Evolutionary conservation across 1,140 invertebrate genomes (phyloP), one percentile per base, ranked within the genome.

Genomic region (Bicyclus anynana): DNA sequence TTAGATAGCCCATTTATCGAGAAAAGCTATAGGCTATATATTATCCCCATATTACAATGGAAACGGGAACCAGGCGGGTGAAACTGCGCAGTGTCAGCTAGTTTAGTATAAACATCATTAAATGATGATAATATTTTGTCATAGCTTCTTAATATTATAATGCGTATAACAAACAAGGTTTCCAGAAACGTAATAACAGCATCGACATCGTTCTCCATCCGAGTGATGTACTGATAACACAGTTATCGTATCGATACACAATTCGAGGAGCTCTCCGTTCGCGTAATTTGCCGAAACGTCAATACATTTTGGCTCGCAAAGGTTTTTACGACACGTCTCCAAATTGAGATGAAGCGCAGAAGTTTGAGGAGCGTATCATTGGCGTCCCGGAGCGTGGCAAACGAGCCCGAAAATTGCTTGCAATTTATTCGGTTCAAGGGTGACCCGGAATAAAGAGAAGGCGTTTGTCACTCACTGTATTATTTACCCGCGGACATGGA

Each of bases 371-470:
- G 67, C 73, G 71, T 79, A 78, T 80, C 75, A 80, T 79, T 73
- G 79, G 71, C 70, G 67, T 74, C 72, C 73, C 74, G 74, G 60
- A 71, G 69, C 74, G 73, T 72, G 54, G 71, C 68, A 79, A 80
- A 81, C 74, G 73, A 82, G 64, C 63, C 74, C 69, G 69, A 84
- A 84, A 83, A 83, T 84, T 80, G 75, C 69, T 67, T 50, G 69
- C 79, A 82, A 80, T 84, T 83, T 86, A 76, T 82, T 72, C 66
- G 67, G 71, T 81, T 83, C 74, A 83, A 77, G 74, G 72, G 74
- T 80, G 79, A 79, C 78, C 74, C 72, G 67, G 74, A 74, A 78
- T 77, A 76, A 79, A 77, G 68, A 74, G 72, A 57, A 74, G 63
- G 66, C 69, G 69, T 76, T 80, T 82, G 74, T 79, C 79, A 82